Evolutionary conservation across 2,113 vertebrate species (phyloP).

Genomic region (Trogon surrucura): DNA sequence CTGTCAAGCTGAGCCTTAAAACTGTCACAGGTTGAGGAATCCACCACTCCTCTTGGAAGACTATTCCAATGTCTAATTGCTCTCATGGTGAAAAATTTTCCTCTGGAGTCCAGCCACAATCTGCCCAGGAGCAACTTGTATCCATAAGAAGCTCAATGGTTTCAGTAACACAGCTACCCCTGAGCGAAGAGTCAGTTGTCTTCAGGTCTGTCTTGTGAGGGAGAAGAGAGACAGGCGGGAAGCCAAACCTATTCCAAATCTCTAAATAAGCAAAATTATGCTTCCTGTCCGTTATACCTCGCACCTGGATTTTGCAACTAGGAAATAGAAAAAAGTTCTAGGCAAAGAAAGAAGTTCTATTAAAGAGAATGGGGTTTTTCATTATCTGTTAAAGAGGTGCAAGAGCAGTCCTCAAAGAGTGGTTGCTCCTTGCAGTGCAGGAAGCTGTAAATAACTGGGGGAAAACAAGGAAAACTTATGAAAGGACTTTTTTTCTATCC

Average conservation of each 20-base stretch:
- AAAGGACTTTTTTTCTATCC: background rate
- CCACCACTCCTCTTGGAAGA: too few relatives aligned
- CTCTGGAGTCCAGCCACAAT: too few relatives aligned
- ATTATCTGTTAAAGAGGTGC: background rate
- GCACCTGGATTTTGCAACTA: background rate
- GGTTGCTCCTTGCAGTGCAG: background rate
- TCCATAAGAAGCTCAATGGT: background rate
- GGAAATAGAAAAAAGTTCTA: background rate
- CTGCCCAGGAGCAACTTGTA: too few relatives aligned
- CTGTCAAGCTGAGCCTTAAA: too few relatives aligned
- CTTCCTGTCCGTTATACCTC: background rate
- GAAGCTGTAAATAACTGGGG: background rate
- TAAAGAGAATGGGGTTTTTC: background rate
- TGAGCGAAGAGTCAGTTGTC: background rate
- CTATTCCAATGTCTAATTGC: too few relatives aligned
- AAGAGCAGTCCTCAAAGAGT: background rate
- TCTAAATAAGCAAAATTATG: background rate
- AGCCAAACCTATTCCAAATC: background rate
- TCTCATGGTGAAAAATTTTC: too few relatives aligned
- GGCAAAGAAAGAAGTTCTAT: background rate
- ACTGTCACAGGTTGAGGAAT: too few relatives aligned
- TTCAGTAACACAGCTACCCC: background rate
- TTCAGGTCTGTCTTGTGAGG: background rate
- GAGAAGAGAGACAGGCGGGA: background rate
- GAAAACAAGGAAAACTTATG: background rate